Base-by-base conservation (phyloP, 2,113 vertebrate species). In the Bubo scandiacus region DNA sequence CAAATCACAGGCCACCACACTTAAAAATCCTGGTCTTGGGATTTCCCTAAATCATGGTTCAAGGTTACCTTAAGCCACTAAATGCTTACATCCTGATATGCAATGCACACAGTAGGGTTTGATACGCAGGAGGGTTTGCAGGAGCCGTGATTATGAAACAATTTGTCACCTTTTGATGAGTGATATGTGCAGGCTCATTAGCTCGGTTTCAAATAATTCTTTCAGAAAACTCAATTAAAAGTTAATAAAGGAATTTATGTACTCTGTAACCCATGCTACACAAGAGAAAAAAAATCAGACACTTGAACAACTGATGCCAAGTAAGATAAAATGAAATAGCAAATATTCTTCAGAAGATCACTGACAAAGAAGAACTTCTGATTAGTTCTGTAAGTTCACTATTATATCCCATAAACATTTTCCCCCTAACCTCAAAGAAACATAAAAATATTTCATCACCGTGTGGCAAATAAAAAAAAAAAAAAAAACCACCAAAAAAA, bases 311-410 rank as follows among this genome's bases (percentile, higher is more conserved):
- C 54, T 27, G 9, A 15, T 75, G 17, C 34, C 40, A 32, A 66
- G 12, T 5, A 52, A 74, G 71, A 55, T 23, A n/a, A 79, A 49
- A 86, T 42, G 6, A 63, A 91, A 92, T 1, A 38, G 40, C 5
- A 40, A 45, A 36, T 74, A 92, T 82, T 97, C 88, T 96, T 96
- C 81, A 91, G 61, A 73, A 79, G 66, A 62, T 71, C 91, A 57
- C 42, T 63, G 74, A 54, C 57, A 54, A 97, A 90, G 59, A 94
- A 92, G 11, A 96, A 93, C 30, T 96, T 94, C 30, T 93, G 45
- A 25, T n/a, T 85, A 93, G 55, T 82, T 84, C 90, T 95, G 17
- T 19, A 55, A 94, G 67, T 74, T 97, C 58, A 49, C 40, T 63
- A 62, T 59, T 88, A 77, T 4, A 15, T 51, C 42, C 36, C 81